Percentiles rank a stretch among this genome's conserved stretches.
Evolutionary conservation across 1,140 invertebrate species (phyloP).

Genomic region (Rhopalosiphum padi): DNA sequence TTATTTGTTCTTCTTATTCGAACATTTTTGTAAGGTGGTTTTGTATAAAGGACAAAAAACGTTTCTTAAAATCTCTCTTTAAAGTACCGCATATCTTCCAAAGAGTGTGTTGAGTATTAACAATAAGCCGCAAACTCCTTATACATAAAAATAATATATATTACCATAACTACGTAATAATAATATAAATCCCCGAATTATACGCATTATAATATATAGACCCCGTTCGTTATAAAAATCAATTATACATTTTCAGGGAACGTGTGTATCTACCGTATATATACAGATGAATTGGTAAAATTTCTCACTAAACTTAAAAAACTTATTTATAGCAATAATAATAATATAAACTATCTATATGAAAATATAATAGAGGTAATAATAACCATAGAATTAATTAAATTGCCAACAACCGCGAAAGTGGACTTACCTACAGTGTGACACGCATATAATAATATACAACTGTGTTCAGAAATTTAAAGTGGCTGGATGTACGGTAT

Average conservation of each 20-base stretch:
- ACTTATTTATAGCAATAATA: neutral
- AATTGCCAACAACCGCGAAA: neutral
- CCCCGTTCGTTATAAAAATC: neutral
- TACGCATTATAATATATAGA: neutral
- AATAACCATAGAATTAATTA: neutral
- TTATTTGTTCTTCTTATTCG: neutral
- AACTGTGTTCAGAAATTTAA: neutral
- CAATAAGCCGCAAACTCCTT: no score
- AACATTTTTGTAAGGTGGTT: neutral
- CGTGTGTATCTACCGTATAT: neutral
- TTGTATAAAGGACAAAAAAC: neutral
- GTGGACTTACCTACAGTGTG: neutral
- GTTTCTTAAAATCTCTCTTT: neutral
- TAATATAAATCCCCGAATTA: neutral
- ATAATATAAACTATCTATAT: neutral
- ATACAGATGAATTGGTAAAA: neutral
- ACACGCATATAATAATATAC: neutral
- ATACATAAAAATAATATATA: no score
- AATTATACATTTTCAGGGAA: neutral
- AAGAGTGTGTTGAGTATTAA: no score
- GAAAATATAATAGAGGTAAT: neutral
- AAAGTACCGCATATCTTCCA: no score
- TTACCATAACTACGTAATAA: no score
- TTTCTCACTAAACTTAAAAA: neutral
- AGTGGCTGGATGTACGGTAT: neutral